Base-by-base conservation (phyloP, 2,888 invertebrate species). In the Julus scandinavius region DNA sequence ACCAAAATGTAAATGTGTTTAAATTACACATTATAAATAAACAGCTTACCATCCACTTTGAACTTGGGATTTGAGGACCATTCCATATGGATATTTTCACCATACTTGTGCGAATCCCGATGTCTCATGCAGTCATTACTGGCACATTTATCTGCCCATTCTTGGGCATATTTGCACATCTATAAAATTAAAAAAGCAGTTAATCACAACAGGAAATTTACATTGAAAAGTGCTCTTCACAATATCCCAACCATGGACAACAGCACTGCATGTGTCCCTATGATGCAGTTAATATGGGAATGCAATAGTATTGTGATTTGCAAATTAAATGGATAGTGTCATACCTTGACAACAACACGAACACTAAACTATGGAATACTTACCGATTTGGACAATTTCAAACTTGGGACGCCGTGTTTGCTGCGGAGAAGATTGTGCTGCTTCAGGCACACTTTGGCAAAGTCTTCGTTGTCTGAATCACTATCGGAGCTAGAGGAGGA, bases 81-180 rank as follows among this genome's bases (percentile, higher is more conserved):
- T 89, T 95, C 94, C 88, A 95, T 94, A 91, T 95, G 96, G 87
- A 96, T 94, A 91, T 97, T 97, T 92, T 97, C 97, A 17, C 97
- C 97, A 91, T 96, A 96, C 58, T 95, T 95, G 89, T 95, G 95
- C 90, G 96, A 95, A 72, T 95, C 94, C 88, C 96, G 94, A 91
- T 97, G 97, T 90, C 96, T 94, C 90, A 96, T 93, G 90, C 93
- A 93, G 49, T 95, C 95, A 90, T 93, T 94, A 80, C 93, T 94
- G 0, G 95, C 95, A 88, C 97, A 92, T 83, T 94, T 94, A 84
- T 95, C 94, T 0, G 95, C 95, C 96, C 96, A 96, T 92, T 95
- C 95, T 91, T 95, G 94, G 6, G 95, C 94, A 89, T 94, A 93
- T 91, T 94, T 93, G 91, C 94, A 94, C 49, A 96, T 93, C 92